These are phyloP conservation scores for Chrysomela aeneicollis DNA, from an alignment of 2,888 invertebrate species.

Conservation along the genomic window DNA sequence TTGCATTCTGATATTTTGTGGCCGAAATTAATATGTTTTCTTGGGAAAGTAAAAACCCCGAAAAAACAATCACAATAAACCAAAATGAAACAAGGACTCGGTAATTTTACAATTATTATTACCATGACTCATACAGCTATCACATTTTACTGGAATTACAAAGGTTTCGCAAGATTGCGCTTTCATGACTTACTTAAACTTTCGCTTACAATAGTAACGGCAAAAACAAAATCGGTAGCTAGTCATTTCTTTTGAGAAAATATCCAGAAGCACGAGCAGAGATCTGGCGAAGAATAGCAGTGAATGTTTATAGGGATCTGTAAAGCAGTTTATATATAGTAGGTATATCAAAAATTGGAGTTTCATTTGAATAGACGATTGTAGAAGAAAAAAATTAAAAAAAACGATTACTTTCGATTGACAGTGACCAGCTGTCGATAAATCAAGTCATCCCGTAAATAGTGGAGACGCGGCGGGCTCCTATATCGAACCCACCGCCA, in stretches of 20 bases:
- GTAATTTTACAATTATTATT: conserved; percentile 1
- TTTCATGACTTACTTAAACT: background rate
- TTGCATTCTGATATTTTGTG: no score
- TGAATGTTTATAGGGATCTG: background rate
- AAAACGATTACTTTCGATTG: conserved; percentile 12
- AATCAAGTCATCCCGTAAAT: conserved; percentile 19
- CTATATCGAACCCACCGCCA: background rate
- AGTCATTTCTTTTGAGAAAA: background rate
- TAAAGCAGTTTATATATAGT: background rate
- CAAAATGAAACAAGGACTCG: background rate
- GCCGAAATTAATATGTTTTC: no score
- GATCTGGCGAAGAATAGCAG: background rate
- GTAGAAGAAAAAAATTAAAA: background rate
- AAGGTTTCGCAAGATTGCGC: background rate
- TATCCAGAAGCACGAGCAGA: conserved; percentile 2
- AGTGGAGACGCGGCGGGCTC: background rate
- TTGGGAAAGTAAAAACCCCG: no score
- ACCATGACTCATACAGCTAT: background rate
- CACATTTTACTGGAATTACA: background rate
- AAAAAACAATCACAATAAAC: no score
- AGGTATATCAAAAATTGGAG: background rate
- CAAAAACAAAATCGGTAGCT: background rate
- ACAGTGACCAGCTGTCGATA: conserved; percentile 20
- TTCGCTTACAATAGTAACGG: background rate
- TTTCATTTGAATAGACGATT: conserved; percentile 3